phyloP scores from a whole-genome alignment of 1,140 invertebrate species.

The Muscidifurax raptorellus region DNA sequence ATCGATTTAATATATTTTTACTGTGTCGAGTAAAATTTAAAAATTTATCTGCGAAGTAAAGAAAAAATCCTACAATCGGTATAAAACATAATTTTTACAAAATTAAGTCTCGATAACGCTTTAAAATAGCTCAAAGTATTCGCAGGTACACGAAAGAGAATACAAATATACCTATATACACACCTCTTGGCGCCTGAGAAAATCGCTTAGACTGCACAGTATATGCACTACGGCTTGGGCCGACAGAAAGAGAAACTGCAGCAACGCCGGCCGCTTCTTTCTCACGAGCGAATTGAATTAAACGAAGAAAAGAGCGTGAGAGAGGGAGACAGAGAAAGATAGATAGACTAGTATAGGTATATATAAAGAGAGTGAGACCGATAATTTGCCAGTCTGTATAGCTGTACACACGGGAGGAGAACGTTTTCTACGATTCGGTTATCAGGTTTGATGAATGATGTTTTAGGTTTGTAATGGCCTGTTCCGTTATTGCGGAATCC shows the following conservation, averaged over 20 bases:
- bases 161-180: background rate
- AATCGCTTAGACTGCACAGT: background rate
- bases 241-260: conserved; percentile 29
- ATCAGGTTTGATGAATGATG: conserved; percentile 12
- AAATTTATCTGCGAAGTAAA: too few relatives aligned
- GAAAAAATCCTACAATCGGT: too few relatives aligned
- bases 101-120: background rate
- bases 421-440: background rate
- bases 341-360: background rate
- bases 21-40: too few relatives aligned
- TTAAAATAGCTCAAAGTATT: background rate
- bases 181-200: conserved; percentile 19
- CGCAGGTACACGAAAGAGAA: too few relatives aligned
- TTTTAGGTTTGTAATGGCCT: background rate
- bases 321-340: background rate
- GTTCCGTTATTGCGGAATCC: conserved; percentile 1
- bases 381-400: conserved; percentile 34
- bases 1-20: too few relatives aligned
- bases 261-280: conserved; percentile 37
- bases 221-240: conserved; percentile 24
- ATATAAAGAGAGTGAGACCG: conserved; percentile 14
- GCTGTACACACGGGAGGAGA: background rate
- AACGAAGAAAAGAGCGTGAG: background rate
- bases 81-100: too few relatives aligned
- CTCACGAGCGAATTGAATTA: conserved; percentile 46